phyloP scores from a whole-genome alignment of 1,140 invertebrate genomes.

The Drosophila triauraria region DNA sequence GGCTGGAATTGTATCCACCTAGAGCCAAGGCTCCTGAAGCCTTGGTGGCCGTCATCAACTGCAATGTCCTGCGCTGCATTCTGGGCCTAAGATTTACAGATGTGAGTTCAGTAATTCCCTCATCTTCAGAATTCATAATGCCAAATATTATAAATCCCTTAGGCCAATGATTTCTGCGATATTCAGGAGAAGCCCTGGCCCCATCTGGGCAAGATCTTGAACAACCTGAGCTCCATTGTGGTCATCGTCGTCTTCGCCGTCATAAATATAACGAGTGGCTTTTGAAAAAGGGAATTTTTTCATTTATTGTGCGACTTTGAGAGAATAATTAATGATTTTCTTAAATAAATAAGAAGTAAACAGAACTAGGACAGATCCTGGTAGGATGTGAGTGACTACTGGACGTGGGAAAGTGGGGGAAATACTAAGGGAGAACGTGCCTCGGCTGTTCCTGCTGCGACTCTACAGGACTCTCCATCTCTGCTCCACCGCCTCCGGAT shows the following conservation, averaged over 20 bases:
- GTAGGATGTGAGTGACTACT: constrained; percentile 28
- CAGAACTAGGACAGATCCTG: constrained; percentile 25
- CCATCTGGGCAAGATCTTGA: constrained; percentile 71
- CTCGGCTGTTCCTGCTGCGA: constrained; percentile 35
- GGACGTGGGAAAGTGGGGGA: constrained; percentile 18
- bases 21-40: constrained; percentile 41
- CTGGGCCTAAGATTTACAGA: constrained; percentile 63
- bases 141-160: not conserved
- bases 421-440: constrained; percentile 60
- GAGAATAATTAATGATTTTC: constrained; percentile 32
- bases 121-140: too few species aligned
- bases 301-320: constrained; percentile 67
- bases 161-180: constrained; percentile 58
- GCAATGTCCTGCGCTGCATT: constrained; percentile 40
- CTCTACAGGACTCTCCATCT: constrained; percentile 21
- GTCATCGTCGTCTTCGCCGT: constrained; percentile 46
- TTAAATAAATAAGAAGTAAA: constrained; percentile 77
- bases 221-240: constrained; percentile 59
- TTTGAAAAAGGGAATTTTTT: constrained; percentile 72
- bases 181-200: constrained; percentile 71
- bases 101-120: constrained; percentile 44
- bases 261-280: constrained; percentile 14
- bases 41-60: constrained; percentile 56
- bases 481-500: constrained; percentile 7
- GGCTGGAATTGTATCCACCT: constrained; percentile 75